Conservation (phyloP, 2,888 invertebrate species). For the Cephus pulcher region DNA sequence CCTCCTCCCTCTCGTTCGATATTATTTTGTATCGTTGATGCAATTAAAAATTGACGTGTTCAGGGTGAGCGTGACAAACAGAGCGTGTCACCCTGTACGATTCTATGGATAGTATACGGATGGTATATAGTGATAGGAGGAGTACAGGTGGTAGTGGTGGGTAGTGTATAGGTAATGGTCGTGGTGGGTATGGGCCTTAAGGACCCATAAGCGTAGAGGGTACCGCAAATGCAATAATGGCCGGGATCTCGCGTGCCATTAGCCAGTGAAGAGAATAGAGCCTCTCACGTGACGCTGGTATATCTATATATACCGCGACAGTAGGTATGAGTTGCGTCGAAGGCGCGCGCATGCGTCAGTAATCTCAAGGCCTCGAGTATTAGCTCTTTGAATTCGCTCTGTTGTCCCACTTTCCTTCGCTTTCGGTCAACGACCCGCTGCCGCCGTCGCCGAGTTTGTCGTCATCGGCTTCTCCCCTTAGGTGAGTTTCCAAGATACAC, state of each 20-base stretch:
- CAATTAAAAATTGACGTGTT: slow-evolving; percentile 1
- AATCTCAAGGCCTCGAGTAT: slow-evolving; percentile 64
- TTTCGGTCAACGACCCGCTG: slow-evolving; percentile 64
- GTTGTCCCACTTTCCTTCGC: slow-evolving; percentile 64
- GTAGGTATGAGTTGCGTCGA: slow-evolving; percentile 14
- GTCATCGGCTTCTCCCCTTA: slow-evolving; percentile 34
- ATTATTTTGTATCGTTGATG: neutral
- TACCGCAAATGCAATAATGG: slow-evolving; percentile 6
- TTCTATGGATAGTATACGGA: neutral
- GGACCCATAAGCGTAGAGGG: neutral
- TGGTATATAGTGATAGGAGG: neutral
- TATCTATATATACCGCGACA: neutral
- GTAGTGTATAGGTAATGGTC: no score
- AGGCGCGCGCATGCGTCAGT: slow-evolving; percentile 58
- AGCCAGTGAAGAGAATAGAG: slow-evolving; percentile 33
- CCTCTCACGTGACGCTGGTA: neutral
- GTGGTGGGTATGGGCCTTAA: neutral
- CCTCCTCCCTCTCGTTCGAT: neutral
- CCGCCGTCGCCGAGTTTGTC: neutral
- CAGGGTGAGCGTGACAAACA: slow-evolving; percentile 19
- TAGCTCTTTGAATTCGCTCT: slow-evolving; percentile 59
- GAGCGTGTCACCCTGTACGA: slow-evolving; percentile 17
- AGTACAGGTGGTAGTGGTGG: neutral
- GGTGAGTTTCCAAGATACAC: slow-evolving; percentile 61
- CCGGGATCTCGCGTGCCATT: slow-evolving; percentile 24